Evolutionary conservation across 2,113 vertebrate genomes (phyloP).

Genomic region (Xiphophorus couchianus): DNA sequence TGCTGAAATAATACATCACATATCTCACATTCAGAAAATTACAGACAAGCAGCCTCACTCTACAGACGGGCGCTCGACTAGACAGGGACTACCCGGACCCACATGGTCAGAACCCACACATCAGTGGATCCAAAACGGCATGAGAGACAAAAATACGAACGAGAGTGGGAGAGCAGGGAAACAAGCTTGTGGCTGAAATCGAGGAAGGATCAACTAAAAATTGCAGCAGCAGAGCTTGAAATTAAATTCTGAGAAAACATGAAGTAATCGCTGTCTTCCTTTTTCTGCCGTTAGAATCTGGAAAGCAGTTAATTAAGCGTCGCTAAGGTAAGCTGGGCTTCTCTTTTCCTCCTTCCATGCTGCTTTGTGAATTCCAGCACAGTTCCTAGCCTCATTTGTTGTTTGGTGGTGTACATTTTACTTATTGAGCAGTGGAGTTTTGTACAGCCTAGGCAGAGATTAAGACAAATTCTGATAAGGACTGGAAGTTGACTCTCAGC

Average conservation of each 20-base stretch:
- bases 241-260: conserved; percentile 21
- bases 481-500: conserved; percentile 99
- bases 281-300: conserved; percentile 20
- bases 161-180: conserved; percentile 41
- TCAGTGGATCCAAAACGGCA: conserved; percentile 45
- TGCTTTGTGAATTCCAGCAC: conserved; percentile 28
- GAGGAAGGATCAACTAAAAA: conserved; percentile 29
- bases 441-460: conserved; percentile 94
- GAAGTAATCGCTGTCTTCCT: conserved; percentile 5
- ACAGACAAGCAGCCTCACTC: conserved; percentile 66
- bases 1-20: conserved; percentile 69
- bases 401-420: conserved; percentile 89
- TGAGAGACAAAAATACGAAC: conserved; percentile 50
- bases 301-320: conserved; percentile 33
- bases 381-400: conserved; percentile 77
- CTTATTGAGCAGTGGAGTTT: conserved; percentile 89
- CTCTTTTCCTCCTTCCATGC: conserved; percentile 11
- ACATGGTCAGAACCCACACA: conserved; percentile 67
- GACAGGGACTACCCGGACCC: conserved; percentile 64
- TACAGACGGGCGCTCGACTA: conserved; percentile 61
- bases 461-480: conserved; percentile 99
- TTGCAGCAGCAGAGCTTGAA: conserved; percentile 18
- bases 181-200: conserved; percentile 47
- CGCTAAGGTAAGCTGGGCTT: conserved; percentile 57
- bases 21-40: conserved; percentile 78